Conservation (phyloP, 2,113 vertebrate species). For the Potamarius usumacintae region DNA sequence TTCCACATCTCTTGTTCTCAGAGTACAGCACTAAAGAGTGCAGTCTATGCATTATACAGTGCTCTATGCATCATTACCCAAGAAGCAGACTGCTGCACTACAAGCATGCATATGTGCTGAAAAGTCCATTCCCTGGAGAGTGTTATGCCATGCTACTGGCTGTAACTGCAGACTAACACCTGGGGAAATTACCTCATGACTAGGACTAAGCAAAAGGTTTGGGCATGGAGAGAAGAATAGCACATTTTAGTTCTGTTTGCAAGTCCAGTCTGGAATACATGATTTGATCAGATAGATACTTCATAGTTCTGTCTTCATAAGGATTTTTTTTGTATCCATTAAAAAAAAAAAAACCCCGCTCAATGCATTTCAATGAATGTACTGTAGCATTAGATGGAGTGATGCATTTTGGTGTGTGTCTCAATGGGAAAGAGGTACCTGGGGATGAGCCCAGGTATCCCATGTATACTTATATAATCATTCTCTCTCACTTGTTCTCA, state of each 20-base stretch:
- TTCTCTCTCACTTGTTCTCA: neutral
- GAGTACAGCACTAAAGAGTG: constrained; percentile 19
- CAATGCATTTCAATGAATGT: neutral
- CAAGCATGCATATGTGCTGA: constrained; percentile 6
- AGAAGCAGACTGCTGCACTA: constrained; percentile 13
- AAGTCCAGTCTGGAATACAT: neutral
- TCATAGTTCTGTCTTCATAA: neutral
- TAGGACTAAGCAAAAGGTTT: neutral
- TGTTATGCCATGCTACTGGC: neutral
- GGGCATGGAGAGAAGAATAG: neutral
- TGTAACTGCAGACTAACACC: constrained; percentile 25
- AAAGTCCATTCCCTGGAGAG: constrained; percentile 19
- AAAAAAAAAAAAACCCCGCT: neutral
- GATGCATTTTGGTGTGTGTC: neutral
- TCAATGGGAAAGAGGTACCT: neutral
- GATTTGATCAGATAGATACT: neutral
- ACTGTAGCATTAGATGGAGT: neutral
- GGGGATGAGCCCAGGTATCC: neutral
- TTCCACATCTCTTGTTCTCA: constrained; percentile 4
- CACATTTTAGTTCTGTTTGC: neutral
- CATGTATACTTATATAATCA: neutral
- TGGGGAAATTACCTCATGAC: constrained; percentile 33
- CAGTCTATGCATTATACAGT: constrained; percentile 29
- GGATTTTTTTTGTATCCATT: neutral
- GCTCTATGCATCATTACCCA: constrained; percentile 20